These are phyloP conservation scores for Dendrocopos noguchii DNA, from an alignment of 2,113 vertebrate genomes.

Conservation along the genomic window DNA sequence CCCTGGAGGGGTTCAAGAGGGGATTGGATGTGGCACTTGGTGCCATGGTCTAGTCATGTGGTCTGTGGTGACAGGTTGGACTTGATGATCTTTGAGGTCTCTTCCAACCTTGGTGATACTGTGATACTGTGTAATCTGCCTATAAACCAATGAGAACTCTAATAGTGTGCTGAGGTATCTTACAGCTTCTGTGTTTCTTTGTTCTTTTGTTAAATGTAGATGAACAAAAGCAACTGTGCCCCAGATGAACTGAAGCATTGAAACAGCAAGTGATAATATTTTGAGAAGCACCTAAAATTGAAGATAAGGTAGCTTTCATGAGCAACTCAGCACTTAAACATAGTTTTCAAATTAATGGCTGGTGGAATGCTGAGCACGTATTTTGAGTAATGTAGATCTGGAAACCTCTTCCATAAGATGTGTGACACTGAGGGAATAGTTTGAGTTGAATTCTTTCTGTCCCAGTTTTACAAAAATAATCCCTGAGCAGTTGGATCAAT, in stretches of 20 bases:
- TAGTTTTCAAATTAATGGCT: not conserved
- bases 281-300: constrained; percentile 11
- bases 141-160: not conserved
- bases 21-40: too few species aligned
- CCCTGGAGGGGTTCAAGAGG: too few species aligned
- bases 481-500: not conserved
- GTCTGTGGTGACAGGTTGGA: too few species aligned
- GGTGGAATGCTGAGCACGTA: not conserved
- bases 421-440: not conserved
- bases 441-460: not conserved
- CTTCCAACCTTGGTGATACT: too few species aligned
- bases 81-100: too few species aligned
- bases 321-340: not conserved
- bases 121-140: not conserved
- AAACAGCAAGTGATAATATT: not conserved
- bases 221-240: not conserved
- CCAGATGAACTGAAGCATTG: not conserved
- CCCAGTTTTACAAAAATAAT: not conserved
- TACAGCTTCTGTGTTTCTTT: not conserved
- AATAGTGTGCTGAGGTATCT: not conserved
- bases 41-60: too few species aligned
- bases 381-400: not conserved
- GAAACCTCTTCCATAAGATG: not conserved
- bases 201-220: not conserved
- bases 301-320: not conserved